phyloP scores from a whole-genome alignment of 2,113 vertebrate species.

The Ptyas mucosa region DNA sequence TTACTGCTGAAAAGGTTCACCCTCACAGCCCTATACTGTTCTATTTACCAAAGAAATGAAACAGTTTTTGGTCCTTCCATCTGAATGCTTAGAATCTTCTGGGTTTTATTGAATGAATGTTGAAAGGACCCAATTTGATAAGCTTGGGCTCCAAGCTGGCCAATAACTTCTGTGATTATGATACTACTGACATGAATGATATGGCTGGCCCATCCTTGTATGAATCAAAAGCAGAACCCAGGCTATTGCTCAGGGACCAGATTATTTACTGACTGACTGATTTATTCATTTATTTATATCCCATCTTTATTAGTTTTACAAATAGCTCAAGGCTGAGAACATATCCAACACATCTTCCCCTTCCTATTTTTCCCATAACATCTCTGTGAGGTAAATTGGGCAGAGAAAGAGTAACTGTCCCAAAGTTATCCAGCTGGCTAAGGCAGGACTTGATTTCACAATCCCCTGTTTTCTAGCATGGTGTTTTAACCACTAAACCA shows the following conservation, averaged over 20 bases:
- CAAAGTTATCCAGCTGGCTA: neutral
- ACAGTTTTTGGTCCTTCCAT: neutral
- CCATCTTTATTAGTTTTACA: no score
- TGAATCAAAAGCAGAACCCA: neutral
- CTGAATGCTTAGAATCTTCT: neutral
- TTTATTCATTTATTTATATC: no score
- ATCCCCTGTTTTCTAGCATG: neutral
- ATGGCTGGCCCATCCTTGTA: neutral
- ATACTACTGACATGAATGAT: neutral
- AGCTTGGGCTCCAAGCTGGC: neutral
- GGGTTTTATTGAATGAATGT: neutral
- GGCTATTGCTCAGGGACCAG: neutral
- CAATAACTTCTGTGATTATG: neutral
- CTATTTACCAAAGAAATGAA: neutral
- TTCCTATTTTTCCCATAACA: neutral
- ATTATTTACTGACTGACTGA: neutral
- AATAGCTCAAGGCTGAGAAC: no score
- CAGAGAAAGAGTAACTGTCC: neutral
- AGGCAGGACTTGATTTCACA: neutral
- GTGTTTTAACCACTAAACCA: neutral
- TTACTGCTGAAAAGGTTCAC: no score
- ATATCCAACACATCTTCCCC: neutral
- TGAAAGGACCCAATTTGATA: neutral
- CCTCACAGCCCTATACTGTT: neutral
- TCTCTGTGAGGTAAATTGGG: neutral